Percentiles rank a stretch among this genome's conserved stretches.
phyloP scores from a whole-genome alignment of 2,113 vertebrate genomes.

The Sporophila hypoxantha region DNA sequence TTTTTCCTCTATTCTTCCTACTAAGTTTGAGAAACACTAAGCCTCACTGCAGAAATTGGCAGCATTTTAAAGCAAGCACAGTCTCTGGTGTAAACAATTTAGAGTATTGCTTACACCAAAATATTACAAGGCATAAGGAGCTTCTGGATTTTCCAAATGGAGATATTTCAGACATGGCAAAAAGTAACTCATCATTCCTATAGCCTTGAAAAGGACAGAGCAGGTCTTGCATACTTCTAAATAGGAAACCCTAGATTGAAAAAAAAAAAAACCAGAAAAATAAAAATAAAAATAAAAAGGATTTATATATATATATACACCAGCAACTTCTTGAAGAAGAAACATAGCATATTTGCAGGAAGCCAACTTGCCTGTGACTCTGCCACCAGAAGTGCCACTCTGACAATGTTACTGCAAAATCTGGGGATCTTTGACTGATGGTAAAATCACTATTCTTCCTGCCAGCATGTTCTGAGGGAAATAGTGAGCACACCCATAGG shows the following conservation, averaged over 20 bases:
- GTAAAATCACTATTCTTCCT: neutral
- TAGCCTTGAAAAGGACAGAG: neutral
- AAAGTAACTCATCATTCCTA: neutral
- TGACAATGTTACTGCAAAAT: neutral
- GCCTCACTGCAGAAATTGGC: neutral
- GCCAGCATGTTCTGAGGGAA: neutral
- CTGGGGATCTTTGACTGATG: neutral
- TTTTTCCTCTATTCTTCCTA: neutral
- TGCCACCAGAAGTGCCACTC: neutral
- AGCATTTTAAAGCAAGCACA: neutral
- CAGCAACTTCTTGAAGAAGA: neutral
- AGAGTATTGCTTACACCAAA: neutral
- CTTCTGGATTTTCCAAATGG: neutral
- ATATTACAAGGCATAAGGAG: neutral
- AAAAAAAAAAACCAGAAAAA: neutral
- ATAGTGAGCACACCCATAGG: fast-evolving
- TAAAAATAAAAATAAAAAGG: neutral
- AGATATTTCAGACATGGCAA: neutral
- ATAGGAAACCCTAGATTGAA: neutral
- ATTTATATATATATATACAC: neutral
- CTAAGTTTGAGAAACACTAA: neutral
- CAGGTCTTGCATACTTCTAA: neutral
- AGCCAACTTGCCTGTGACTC: neutral
- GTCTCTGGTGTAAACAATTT: neutral
- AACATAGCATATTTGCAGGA: neutral